A percentile compares a stretch with the other conserved stretches of the same genome.
Evolutionary conservation across 2,113 vertebrate genomes (phyloP).

Genomic region (Platichthys stellatus): DNA sequence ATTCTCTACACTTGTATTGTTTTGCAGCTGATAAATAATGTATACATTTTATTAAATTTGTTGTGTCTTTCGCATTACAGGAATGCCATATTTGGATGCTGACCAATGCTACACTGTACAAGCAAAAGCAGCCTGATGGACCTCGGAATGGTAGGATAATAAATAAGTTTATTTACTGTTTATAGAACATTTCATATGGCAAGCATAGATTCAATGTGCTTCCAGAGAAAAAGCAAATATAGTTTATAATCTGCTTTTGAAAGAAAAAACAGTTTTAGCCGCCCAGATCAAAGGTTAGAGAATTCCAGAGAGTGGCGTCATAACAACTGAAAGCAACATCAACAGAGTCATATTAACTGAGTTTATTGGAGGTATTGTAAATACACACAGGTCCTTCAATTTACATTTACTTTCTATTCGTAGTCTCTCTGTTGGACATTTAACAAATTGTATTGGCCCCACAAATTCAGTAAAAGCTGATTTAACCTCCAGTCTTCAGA

Average conservation of each 20-base stretch:
- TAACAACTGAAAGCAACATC: too few relatives aligned
- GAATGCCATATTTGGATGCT: conserved; percentile 83
- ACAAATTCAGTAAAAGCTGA: not conserved
- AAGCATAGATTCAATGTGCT: not conserved
- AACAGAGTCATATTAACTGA: too few relatives aligned
- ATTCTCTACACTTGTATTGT: too few relatives aligned
- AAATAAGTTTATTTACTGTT: not conserved
- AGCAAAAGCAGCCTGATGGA: conserved; percentile 55
- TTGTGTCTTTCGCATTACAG: conserved; percentile 72
- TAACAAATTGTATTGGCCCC: not conserved
- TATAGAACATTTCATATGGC: not conserved
- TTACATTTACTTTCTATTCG: not conserved
- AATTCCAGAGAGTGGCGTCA: too few relatives aligned
- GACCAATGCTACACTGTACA: conserved; percentile 83
- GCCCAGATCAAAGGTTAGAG: too few relatives aligned
- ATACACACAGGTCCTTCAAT: too few relatives aligned
- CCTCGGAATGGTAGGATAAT: conserved; percentile 42
- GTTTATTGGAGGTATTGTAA: too few relatives aligned
- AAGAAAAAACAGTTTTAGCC: too few relatives aligned
- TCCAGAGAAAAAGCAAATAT: not conserved
- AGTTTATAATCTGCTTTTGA: too few relatives aligned
- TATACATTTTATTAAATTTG: not conserved
- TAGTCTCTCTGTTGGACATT: conserved; percentile 24
- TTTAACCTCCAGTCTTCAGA: too few relatives aligned
- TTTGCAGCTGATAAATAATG: not conserved